phyloP scores from a whole-genome alignment of 2,797 vertebrate genomes.

The Podarcis siculus region DNA sequence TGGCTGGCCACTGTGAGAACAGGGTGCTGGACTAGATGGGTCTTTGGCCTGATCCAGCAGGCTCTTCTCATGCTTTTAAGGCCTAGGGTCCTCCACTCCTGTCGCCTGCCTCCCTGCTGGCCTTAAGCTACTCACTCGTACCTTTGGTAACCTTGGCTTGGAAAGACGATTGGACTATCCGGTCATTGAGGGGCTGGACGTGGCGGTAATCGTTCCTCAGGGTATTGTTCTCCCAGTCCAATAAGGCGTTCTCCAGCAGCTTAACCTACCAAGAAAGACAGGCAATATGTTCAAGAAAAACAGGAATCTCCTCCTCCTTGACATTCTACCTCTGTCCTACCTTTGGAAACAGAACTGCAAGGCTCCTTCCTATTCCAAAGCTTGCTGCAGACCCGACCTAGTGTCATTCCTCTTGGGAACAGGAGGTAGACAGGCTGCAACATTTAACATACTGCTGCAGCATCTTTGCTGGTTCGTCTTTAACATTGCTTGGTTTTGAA shows the following conservation, averaged over 20 bases:
- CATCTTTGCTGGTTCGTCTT: too few relatives aligned
- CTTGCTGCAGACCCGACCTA: too few relatives aligned
- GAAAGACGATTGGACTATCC: constrained; percentile 89
- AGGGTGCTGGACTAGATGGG: background rate
- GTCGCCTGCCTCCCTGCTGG: background rate
- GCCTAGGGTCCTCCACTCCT: background rate
- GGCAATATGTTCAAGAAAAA: background rate
- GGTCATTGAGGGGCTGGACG: constrained; percentile 83
- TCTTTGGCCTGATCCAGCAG: background rate
- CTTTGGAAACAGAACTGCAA: too few relatives aligned
- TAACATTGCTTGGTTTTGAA: too few relatives aligned
- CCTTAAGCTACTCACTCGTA: constrained; percentile 45
- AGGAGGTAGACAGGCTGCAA: too few relatives aligned
- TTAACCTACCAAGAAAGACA: constrained; percentile 75
- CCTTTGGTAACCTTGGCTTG: constrained; percentile 67
- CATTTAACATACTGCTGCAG: too few relatives aligned
- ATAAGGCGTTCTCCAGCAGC: constrained; percentile 86
- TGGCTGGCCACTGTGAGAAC: background rate
- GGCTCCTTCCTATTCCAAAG: too few relatives aligned
- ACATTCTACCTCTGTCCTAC: too few relatives aligned
- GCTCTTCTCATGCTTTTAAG: background rate
- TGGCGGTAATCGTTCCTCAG: constrained; percentile 88
- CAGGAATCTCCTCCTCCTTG: background rate
- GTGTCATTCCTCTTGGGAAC: too few relatives aligned
- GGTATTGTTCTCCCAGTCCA: constrained; percentile 85